Evolutionary conservation across 2,888 invertebrate species (phyloP).

Genomic region (Himalopsyche anomala): DNA sequence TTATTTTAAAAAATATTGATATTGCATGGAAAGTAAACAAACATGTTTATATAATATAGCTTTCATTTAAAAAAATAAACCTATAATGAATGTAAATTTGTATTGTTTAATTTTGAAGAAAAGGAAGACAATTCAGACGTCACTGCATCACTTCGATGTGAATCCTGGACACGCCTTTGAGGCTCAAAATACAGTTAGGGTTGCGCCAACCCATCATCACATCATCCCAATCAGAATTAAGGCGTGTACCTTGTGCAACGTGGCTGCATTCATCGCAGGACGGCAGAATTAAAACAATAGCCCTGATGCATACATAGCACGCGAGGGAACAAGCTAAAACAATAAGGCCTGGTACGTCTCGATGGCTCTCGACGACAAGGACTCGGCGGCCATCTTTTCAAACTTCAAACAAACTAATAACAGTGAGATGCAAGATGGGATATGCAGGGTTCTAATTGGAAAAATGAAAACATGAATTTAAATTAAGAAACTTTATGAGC

Average conservation of each 20-base stretch:
- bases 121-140: not conserved
- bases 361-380: conserved; percentile 44
- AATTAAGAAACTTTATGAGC: too few species aligned
- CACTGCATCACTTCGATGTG: not conserved
- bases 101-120: too few species aligned
- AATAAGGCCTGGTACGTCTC: conserved; percentile 44
- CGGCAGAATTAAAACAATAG: conserved; percentile 54
- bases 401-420: conserved; percentile 12
- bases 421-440: not conserved
- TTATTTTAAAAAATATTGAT: too few species aligned
- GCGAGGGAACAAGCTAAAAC: conserved; percentile 53
- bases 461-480: too few species aligned
- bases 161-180: conserved; percentile 40
- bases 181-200: not conserved
- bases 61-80: too few species aligned
- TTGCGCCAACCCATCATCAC: not conserved
- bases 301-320: conserved; percentile 24
- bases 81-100: too few species aligned
- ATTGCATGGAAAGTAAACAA: too few species aligned
- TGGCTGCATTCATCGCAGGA: conserved; percentile 6
- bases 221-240: conserved; percentile 8
- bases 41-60: too few species aligned
- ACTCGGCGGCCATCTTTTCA: conserved; percentile 51
- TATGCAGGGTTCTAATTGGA: too few species aligned
- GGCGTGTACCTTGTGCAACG: conserved; percentile 17